phyloP scores from a whole-genome alignment of 2,113 vertebrate genomes.

The human region DNA sequence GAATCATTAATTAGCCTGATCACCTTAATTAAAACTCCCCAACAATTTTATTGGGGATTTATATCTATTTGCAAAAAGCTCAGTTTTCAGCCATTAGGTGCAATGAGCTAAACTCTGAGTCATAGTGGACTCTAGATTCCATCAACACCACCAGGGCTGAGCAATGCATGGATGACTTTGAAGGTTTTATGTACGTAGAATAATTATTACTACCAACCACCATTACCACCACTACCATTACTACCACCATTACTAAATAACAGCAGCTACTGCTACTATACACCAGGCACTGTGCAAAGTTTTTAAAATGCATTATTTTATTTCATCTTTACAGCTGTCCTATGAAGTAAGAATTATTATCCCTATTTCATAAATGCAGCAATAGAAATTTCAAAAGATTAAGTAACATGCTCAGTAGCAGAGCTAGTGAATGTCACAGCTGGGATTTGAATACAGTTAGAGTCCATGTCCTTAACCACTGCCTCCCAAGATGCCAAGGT shows the following conservation, averaged over 20 bases:
- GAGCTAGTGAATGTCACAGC: neutral
- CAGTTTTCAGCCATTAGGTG: conserved; percentile 64
- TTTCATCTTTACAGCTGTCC: neutral
- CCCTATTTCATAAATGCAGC: neutral
- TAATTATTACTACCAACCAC: neutral
- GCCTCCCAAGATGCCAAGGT: neutral
- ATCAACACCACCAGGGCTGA: neutral
- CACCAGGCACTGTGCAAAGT: neutral
- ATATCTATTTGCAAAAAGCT: conserved; percentile 76
- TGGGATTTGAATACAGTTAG: neutral
- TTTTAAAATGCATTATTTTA: neutral
- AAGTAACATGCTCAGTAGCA: neutral
- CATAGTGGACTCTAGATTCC: neutral
- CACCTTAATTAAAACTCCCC: conserved; percentile 77
- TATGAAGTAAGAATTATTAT: neutral
- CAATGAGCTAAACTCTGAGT: neutral
- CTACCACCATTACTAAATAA: neutral
- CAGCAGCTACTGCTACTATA: neutral
- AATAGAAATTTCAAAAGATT: neutral
- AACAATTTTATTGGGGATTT: conserved; percentile 79
- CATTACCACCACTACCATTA: neutral
- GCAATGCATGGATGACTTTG: neutral
- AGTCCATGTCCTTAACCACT: neutral
- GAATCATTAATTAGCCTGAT: conserved; percentile 71
- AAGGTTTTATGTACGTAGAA: neutral